Conservation (phyloP, 2,797 vertebrate genomes). For the Aulostomus chinensis region DNA sequence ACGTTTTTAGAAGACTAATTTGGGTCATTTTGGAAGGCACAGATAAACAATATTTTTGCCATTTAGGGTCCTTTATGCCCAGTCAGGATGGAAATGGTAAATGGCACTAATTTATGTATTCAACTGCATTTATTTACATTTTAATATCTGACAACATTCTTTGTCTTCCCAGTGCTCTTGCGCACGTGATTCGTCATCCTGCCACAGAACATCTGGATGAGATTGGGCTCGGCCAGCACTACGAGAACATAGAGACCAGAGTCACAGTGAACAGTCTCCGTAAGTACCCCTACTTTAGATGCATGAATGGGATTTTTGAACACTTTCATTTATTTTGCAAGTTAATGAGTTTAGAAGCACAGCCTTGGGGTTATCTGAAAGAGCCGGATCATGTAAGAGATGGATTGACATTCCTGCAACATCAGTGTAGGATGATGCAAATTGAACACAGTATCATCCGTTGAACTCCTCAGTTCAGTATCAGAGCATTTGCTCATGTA, state of each 20-base stretch:
- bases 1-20: neutral
- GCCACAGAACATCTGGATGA: slow-evolving; percentile 87
- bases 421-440: no score
- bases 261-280: slow-evolving; percentile 88
- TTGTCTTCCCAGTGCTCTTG: slow-evolving; percentile 86
- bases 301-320: neutral
- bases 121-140: neutral
- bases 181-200: slow-evolving; percentile 94
- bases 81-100: neutral
- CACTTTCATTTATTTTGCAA: neutral
- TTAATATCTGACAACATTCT: slow-evolving; percentile 8
- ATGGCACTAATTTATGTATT: neutral
- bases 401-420: no score
- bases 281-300: slow-evolving; percentile 78
- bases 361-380: no score
- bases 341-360: no score
- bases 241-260: slow-evolving; percentile 91
- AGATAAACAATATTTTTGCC: neutral
- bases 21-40: neutral
- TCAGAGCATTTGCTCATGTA: no score
- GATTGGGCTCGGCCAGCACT: slow-evolving; percentile 89
- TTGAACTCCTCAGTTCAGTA: no score
- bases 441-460: no score
- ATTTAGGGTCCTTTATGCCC: neutral
- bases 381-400: no score